Evolutionary conservation across 2,888 invertebrate genomes (phyloP).

Genomic region (Trypoxylon attenuatum): DNA sequence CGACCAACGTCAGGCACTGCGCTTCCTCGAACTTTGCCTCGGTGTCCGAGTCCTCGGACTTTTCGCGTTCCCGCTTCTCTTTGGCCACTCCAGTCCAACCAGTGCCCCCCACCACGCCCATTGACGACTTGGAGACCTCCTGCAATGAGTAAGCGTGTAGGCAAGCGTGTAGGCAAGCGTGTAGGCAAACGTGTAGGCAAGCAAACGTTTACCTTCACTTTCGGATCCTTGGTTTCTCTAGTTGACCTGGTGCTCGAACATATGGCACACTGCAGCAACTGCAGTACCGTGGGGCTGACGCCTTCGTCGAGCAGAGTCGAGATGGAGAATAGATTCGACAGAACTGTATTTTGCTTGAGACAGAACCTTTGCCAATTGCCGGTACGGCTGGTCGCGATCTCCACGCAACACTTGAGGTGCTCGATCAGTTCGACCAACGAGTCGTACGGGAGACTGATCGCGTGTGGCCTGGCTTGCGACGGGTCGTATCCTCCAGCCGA

Average conservation of each 20-base stretch:
- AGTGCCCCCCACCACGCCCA: background rate
- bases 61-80: conserved; percentile 78
- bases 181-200: background rate
- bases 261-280: conserved; percentile 91
- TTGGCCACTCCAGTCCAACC: no score
- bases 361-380: conserved; percentile 97
- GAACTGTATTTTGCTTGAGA: conserved; percentile 82
- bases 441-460: conserved; percentile 85
- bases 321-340: conserved; percentile 89
- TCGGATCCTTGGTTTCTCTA: conserved; percentile 45
- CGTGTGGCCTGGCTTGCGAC: conserved; percentile 73
- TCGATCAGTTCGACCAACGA: conserved; percentile 95
- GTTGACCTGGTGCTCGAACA: conserved; percentile 77
- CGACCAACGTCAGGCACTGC: conserved; percentile 81
- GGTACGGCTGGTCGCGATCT: conserved; percentile 92
- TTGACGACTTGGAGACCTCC: conserved; percentile 61
- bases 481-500: conserved; percentile 77
- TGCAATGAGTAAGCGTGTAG: background rate
- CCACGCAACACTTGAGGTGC: conserved; percentile 94
- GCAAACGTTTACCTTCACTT: conserved; percentile 17
- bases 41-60: conserved; percentile 81
- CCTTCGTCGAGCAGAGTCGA: conserved; percentile 89
- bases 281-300: conserved; percentile 92
- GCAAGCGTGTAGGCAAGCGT: background rate
- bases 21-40: conserved; percentile 82